Conservation (phyloP, 2,113 vertebrate genomes). For the Gymnarchus niloticus region DNA sequence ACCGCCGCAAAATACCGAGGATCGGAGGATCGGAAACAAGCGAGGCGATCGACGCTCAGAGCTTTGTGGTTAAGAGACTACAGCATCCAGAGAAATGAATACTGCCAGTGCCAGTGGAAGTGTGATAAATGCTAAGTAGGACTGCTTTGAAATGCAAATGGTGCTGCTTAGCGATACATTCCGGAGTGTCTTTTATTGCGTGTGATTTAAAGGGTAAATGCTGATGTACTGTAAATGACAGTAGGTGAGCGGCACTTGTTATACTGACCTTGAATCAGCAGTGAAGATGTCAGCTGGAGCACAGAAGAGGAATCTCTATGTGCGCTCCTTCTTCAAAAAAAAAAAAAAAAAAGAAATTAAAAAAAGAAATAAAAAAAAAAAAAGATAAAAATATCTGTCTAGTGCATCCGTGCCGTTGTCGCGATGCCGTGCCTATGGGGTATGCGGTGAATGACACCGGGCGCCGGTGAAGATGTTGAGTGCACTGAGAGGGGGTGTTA, state of each 20-base stretch:
- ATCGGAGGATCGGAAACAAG: not conserved
- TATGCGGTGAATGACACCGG: slow-evolving; percentile 52
- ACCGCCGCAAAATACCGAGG: not conserved
- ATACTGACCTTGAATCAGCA: slow-evolving; percentile 62
- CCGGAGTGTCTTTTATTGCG: not conserved
- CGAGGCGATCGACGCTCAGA: not conserved
- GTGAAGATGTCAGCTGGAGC: slow-evolving; percentile 39
- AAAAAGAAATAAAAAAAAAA: slow-evolving; percentile 23
- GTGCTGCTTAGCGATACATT: slow-evolving; percentile 4
- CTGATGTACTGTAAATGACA: not conserved
- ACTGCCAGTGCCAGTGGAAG: slow-evolving; percentile 17
- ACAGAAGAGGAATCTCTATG: slow-evolving; percentile 33
- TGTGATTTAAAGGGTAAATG: not conserved
- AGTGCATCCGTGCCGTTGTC: slow-evolving; percentile 59
- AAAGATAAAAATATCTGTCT: slow-evolving; percentile 37
- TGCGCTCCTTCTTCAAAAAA: slow-evolving; percentile 35
- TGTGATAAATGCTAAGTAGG: slow-evolving; percentile 15
- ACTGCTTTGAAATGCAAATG: slow-evolving; percentile 24
- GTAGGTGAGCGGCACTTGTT: slow-evolving; percentile 29
- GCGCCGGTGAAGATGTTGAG: slow-evolving; percentile 60
- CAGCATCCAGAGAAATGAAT: slow-evolving; percentile 21
- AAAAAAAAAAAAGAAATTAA: slow-evolving; percentile 31
- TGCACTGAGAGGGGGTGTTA: slow-evolving; percentile 49
- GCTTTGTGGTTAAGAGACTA: slow-evolving; percentile 28
- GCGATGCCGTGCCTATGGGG: slow-evolving; percentile 46